Conservation (phyloP, 2,888 invertebrate species). For the Sarcophaga subvicina region DNA sequence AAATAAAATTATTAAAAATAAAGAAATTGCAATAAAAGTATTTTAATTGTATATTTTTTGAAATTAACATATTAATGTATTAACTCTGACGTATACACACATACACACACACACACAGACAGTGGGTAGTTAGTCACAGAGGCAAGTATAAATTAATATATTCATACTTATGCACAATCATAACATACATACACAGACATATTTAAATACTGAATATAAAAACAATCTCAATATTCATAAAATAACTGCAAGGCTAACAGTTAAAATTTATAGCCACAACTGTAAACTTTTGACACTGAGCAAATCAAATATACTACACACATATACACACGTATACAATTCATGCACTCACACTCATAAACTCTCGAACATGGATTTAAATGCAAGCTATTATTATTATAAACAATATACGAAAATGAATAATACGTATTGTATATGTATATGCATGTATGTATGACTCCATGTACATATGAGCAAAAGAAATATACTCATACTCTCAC, state of each 20-base stretch:
- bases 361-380: not conserved
- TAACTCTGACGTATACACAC: not conserved
- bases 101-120: not conserved
- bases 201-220: slow-evolving; percentile 19
- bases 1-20: slow-evolving; percentile 18
- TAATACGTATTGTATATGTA: no score
- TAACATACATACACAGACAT: not conserved
- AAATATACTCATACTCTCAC: no score
- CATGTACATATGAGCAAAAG: no score
- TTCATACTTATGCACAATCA: not conserved
- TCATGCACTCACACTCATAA: not conserved
- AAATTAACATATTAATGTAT: slow-evolving; percentile 40
- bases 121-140: no score
- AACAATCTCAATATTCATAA: slow-evolving; percentile 36
- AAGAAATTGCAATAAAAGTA: slow-evolving; percentile 10
- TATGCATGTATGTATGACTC: no score
- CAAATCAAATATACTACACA: slow-evolving; percentile 55
- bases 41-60: slow-evolving; percentile 33
- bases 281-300: slow-evolving; percentile 63
- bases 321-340: not conserved
- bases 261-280: slow-evolving; percentile 59
- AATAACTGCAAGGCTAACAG: slow-evolving; percentile 55
- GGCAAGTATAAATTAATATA: not conserved
- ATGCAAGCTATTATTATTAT: no score
- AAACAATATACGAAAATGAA: no score